Percentiles rank a stretch among this genome's conserved stretches.
Conservation (phyloP, 1,140 invertebrate species). For the Rhynchophorus ferrugineus region DNA sequence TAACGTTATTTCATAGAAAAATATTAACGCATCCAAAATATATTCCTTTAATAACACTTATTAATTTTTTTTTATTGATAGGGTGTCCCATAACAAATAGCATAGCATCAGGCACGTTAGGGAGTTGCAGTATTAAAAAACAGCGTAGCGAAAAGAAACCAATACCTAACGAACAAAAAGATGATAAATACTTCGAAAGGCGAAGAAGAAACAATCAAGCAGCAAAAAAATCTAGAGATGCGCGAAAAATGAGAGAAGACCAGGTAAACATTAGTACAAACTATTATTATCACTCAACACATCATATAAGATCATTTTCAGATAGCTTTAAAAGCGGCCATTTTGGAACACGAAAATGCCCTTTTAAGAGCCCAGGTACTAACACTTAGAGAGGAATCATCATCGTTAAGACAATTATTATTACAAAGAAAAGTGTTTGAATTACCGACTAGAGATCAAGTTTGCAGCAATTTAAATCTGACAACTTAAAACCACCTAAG, state of each 20-base stretch:
- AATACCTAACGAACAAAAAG: constrained; percentile 79
- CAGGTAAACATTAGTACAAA: constrained; percentile 51
- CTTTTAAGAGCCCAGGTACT: constrained; percentile 71
- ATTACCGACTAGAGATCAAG: not conserved
- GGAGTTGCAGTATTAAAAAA: constrained; percentile 37
- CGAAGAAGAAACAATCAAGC: constrained; percentile 82
- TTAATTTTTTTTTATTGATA: too few species aligned
- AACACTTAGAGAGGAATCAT: constrained; percentile 71
- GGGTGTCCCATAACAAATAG: too few species aligned
- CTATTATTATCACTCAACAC: not conserved
- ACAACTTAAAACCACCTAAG: too few species aligned
- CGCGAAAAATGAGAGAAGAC: constrained; percentile 75
- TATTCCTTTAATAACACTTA: too few species aligned
- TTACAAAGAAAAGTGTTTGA: constrained; percentile 32
- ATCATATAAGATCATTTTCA: constrained; percentile 41
- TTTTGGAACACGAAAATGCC: constrained; percentile 80
- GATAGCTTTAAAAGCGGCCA: constrained; percentile 70
- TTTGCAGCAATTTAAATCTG: too few species aligned
- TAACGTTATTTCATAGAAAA: too few species aligned
- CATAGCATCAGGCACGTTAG: too few species aligned
- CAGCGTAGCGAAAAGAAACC: constrained; percentile 77
- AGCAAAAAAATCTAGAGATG: constrained; percentile 83
- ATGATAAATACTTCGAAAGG: constrained; percentile 82
- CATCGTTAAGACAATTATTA: constrained; percentile 60
- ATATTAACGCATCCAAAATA: too few species aligned